phyloP scores from a whole-genome alignment of 1,140 invertebrate species.

The Kradibia gibbosae region DNA sequence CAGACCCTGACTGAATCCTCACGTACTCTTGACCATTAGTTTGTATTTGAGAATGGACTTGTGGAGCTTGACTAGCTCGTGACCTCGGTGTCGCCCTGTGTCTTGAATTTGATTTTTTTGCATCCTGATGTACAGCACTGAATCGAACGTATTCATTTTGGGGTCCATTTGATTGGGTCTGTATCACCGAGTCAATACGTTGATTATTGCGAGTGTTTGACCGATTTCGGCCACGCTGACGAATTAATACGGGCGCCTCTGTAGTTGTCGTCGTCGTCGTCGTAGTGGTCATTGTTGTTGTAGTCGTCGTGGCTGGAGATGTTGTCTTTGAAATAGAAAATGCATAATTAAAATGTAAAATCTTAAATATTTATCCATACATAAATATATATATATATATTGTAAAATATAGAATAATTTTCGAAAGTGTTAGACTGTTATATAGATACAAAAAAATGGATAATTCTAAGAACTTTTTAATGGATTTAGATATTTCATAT shows the following conservation, averaged over 20 bases:
- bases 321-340: conserved; percentile 41
- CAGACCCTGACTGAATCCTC: conserved; percentile 58
- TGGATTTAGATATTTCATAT: too few relatives aligned
- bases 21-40: conserved; percentile 67
- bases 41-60: conserved; percentile 60
- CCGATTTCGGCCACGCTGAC: conserved; percentile 63
- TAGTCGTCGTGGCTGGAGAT: conserved; percentile 29
- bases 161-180: conserved; percentile 62
- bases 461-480: too few relatives aligned
- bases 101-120: conserved; percentile 40
- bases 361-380: too few relatives aligned
- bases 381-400: too few relatives aligned
- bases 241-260: conserved; percentile 60
- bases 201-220: conserved; percentile 57
- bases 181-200: conserved; percentile 59
- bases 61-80: conserved; percentile 54
- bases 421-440: too few relatives aligned
- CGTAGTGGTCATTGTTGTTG: background rate
- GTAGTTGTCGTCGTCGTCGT: conserved; percentile 55
- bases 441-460: too few relatives aligned
- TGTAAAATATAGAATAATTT: too few relatives aligned
- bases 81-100: conserved; percentile 54
- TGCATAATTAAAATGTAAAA: too few relatives aligned
- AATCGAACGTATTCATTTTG: conserved; percentile 70
- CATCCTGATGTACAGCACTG: conserved; percentile 65